Evolutionary conservation across 2,888 invertebrate species (phyloP).

Genomic region (Apamea epomidion): DNA sequence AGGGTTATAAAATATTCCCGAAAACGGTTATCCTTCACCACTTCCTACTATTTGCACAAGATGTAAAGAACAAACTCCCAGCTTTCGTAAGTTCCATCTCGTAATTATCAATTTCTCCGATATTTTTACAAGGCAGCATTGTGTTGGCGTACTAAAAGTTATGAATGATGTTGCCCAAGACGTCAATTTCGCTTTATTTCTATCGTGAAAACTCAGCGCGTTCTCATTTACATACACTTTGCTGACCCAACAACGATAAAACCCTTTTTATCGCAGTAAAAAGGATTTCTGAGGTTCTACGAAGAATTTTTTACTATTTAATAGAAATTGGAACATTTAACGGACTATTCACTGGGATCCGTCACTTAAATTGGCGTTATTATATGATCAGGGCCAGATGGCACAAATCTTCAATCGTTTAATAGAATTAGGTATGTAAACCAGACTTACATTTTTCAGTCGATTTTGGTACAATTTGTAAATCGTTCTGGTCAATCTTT

Average conservation of each 20-base stretch:
- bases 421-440: slow-evolving; percentile 17
- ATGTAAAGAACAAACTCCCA: slow-evolving; percentile 6
- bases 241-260: slow-evolving; percentile 88
- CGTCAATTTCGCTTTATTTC: slow-evolving; percentile 82
- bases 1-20: background rate
- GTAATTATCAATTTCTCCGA: slow-evolving; percentile 45
- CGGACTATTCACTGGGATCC: slow-evolving; percentile 64
- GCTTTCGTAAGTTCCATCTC: slow-evolving; percentile 13
- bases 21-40: slow-evolving; percentile 8
- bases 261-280: slow-evolving; percentile 85
- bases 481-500: background rate
- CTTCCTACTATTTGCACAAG: background rate
- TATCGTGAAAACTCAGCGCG: slow-evolving; percentile 78
- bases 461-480: background rate
- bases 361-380: slow-evolving; percentile 70
- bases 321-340: slow-evolving; percentile 74
- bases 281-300: slow-evolving; percentile 83
- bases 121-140: slow-evolving; percentile 51
- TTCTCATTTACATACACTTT: slow-evolving; percentile 88
- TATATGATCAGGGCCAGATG: slow-evolving; percentile 66
- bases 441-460: slow-evolving; percentile 2
- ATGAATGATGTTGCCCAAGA: slow-evolving; percentile 77
- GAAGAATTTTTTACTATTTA: slow-evolving; percentile 79
- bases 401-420: slow-evolving; percentile 46
- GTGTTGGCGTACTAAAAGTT: slow-evolving; percentile 65